Base-by-base conservation (phyloP, 2,888 invertebrate genomes). In the Lacanobia wlatinum region DNA sequence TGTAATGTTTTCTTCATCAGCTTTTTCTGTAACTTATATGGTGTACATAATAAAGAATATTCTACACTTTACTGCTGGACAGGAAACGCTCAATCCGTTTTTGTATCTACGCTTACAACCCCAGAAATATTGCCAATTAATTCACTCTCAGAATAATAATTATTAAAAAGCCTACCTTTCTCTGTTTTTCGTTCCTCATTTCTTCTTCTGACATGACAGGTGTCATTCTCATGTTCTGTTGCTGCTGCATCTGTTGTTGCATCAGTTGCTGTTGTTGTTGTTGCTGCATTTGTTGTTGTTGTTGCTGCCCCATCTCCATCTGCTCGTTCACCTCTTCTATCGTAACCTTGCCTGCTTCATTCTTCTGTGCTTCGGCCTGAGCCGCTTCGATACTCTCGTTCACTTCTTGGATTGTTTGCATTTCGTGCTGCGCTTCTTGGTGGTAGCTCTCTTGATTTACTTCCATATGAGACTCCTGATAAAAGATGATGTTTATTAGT, bases 151-250 rank as follows among this genome's bases (percentile, higher is more conserved):
- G 48, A 48, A 8, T 48, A 48, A 8, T 48, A 18, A 48, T 34
- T 3, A 34, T n/a, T 2, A 34, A 23, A 4, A 0, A 7, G 65
- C 89, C 61, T 82, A 96, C 95, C 93, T 94, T 95, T 73, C 92
- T 94, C 77, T 94, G 91, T 52, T 94, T 93, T 61, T 94, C 94
- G 38, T 89, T 87, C 67, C 86, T 92, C 21, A 88, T 89, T 73
- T 94, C 94, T 28, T 94, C 93, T 55, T 92, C 93, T 3, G 59
- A 71, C 66, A 50, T 68, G 9, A 58, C 43, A n/a, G 55, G 79
- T 28, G 70, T 75, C 59, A 50, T 69, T 71, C 75, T 72, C 58
- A 46, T 71, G 74, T 71, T 61, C 48, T 70, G 28, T 23, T 72
- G 69, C 28, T 16, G 23, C 8, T 58, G 55, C 9, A 40, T 28